Base-by-base conservation (phyloP, 2,113 vertebrate genomes). In the Cyanoliseus patagonus region DNA sequence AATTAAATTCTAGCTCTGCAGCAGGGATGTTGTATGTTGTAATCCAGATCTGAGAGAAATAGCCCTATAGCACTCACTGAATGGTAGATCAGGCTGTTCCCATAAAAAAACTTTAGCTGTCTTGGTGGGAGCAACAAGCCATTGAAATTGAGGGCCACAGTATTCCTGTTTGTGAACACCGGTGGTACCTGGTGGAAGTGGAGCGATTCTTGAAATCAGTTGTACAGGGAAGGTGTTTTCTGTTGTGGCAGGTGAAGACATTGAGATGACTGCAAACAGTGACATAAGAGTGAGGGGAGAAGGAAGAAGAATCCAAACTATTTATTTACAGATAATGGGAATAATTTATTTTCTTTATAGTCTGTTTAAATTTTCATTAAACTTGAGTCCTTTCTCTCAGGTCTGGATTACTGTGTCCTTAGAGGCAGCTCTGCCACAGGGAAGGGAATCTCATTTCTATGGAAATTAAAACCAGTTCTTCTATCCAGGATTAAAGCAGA, bases 361-460 rank as follows among this genome's bases (percentile, higher is more conserved):
- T 70, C 53, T 39, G 18, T 92, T 96, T 90, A 90, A 92, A 69
- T 73, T 95, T 92, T 77, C 19, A 27, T 88, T 86, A 86, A 91
- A 92, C 55, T 46, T 14, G 23, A 91, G 42, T 83, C 74, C 24
- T 74, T 85, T 81, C 52, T 91, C 74, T 68, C 27, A 47, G 47
- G 37, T 89, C 22, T 75, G 81, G 77, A 84, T 94, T 93, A 85
- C 61, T 30, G 3, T 35, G 47, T 33, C 39, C n/a, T 93, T 74
- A 33, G 7, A 63, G 53, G 55, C 70, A 59, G 62, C 59, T 73
- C 83, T 55, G 55, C 44, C 47, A 28, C 25, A 44, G 35, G 47
- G 90, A 94, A 87, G 24, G 23, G 55, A 94, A 85, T 92, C 94
- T 92, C 42, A 96, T 97, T 96, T 93, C 85, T 88, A 62, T 93